Base-by-base conservation (phyloP, 2,113 vertebrate species). In the Carassius carassius region DNA sequence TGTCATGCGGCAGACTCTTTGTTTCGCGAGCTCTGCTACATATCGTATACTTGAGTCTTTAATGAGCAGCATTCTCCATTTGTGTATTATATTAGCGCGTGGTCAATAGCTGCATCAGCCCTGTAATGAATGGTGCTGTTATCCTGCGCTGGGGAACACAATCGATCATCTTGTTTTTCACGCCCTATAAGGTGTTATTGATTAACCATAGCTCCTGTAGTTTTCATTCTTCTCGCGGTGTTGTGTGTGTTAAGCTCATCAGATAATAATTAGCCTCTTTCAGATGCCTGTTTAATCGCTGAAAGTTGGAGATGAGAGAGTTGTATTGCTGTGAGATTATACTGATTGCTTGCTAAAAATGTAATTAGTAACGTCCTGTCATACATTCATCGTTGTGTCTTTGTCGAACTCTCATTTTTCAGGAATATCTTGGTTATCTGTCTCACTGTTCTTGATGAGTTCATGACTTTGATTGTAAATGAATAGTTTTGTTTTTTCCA, bases 111-210 rank as follows among this genome's bases (percentile, higher is more conserved):
- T 49, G 37, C 37, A 79, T 70, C 81, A 37, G 63, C 35, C 56
- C 81, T 62, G 81, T 69, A 78, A 83, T 62, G 56, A 79, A 84
- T 65, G 16, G 67, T 69, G 54, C 65, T 14, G 14, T 73, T 72
- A 79, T 83, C 19, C 54, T 79, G 41, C 54, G 51, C 32, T 47
- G 58, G 74, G 47, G 74, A 86, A 54, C 73, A 65, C 69, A 65
- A 84, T 84, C 79, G 85, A 86, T 84, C 25, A 70, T 82, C 80
- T 70, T 82, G 65, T 82, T 72, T 82, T 82, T 58, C 21, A 72
- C 10, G 3, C 44, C 11, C 44, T 82, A 35, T 69, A 82, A 19
- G 29, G 80, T 29, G 23, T 32, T 72, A 82, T 82, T 72, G 80
- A 82, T 82, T 56, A 29, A 72, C 35, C 23, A 5, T 21, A 41